Evolutionary conservation across 2,113 vertebrate genomes (phyloP).

Genomic region (Cichladusa arquata): DNA sequence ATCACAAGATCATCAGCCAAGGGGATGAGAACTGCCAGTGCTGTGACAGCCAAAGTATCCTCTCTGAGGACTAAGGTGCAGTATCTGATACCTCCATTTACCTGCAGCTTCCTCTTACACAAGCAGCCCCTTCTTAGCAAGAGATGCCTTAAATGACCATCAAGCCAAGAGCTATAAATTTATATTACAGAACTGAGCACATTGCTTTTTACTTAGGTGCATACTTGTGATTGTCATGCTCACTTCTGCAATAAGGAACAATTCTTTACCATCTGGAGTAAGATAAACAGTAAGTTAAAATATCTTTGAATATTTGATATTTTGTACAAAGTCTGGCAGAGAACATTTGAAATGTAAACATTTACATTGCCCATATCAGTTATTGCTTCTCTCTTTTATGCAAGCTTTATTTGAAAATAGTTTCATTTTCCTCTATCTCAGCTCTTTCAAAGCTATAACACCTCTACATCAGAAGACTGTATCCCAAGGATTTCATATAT

Average conservation of each 20-base stretch:
- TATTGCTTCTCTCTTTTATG: neutral
- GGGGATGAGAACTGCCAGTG: neutral
- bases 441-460: neutral
- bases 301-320: neutral
- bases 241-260: neutral
- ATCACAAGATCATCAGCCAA: neutral
- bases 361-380: neutral
- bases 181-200: neutral
- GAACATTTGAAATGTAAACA: neutral
- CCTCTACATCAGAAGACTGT: neutral
- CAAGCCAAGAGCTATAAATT: neutral
- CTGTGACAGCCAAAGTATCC: neutral
- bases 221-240: neutral
- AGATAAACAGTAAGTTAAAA: neutral
- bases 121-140: neutral
- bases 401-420: neutral
- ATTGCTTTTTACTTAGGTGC: neutral
- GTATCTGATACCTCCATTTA: neutral
- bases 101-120: neutral
- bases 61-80: neutral
- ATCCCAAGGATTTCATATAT: neutral
- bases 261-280: neutral
- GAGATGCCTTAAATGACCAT: neutral
- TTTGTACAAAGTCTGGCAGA: neutral
- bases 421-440: neutral